These are phyloP conservation scores for Columba janthina DNA, from an alignment of 2,113 vertebrate genomes.

Conservation along the genomic window DNA sequence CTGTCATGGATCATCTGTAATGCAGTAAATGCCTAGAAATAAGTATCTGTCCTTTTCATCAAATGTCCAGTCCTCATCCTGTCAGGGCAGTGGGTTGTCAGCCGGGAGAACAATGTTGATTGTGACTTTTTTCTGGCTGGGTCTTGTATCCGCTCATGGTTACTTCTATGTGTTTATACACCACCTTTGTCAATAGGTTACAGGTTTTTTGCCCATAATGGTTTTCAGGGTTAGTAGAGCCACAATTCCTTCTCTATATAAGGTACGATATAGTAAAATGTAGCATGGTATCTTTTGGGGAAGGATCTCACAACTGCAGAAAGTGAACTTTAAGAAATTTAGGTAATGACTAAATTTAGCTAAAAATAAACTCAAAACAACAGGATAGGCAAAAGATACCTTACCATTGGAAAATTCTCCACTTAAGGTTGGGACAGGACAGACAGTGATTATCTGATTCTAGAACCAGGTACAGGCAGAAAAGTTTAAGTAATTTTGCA, in stretches of 20 bases:
- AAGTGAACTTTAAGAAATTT: neutral
- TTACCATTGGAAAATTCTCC: neutral
- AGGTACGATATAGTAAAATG: neutral
- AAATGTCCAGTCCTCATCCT: neutral
- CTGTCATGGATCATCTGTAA: neutral
- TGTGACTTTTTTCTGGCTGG: neutral
- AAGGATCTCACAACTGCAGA: neutral
- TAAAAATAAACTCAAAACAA: neutral
- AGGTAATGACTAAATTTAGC: neutral
- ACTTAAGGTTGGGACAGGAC: neutral
- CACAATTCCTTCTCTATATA: neutral
- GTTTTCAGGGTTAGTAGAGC: neutral
- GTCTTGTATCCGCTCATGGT: neutral
- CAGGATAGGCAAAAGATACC: neutral
- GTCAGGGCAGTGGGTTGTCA: neutral
- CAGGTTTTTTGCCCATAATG: neutral
- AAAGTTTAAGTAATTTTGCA: neutral
- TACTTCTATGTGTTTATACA: neutral
- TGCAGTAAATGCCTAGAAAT: neutral
- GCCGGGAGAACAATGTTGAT: neutral
- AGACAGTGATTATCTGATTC: too few species aligned
- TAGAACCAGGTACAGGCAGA: neutral
- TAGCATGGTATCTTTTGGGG: neutral
- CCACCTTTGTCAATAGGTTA: neutral
- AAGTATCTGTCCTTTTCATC: neutral